Base-by-base conservation (phyloP, 2,113 vertebrate genomes). In the Chelonoidis abingdonii region DNA sequence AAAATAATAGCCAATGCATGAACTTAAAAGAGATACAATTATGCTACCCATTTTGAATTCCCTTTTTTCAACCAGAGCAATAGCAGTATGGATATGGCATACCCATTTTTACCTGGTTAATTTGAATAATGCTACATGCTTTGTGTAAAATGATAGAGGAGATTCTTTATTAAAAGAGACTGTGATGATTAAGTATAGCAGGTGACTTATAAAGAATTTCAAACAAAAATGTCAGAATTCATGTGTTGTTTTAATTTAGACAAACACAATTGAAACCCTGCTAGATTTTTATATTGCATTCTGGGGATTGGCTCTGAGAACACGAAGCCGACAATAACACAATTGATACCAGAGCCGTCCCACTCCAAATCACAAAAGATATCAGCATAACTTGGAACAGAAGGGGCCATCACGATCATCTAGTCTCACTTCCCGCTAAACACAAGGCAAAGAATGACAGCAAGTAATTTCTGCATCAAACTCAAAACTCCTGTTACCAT, bases 371-470 rank as follows among this genome's bases (percentile, higher is more conserved):
- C 76, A 80, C 90, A 80, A 27, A 89, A 44, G 41, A 38, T 13
- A 83, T 41, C 84, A 54, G 2, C 50, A 25, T 12, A 87, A 72
- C 80, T 93, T 76, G 90, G 91, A 49, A 95, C 87, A 25, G 21
- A 44, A 76, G 24, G 41, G 24, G 25, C 11, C 38, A 53, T 82
- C 5, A 16, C 0, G 81, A 50, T 24, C 78, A 96, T 22, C 80
- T 38, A 76, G 16, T 1, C 2, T 38, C 49, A 56, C 69, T 44
- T 81, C 47, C 47, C 14, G 54, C 52, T 50, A 89, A 44, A 78
- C 72, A 76, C 72, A 76, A 22, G 24, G 41, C 41, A 84, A 22
- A 83, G 4, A n/a, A 1, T 4, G 52, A 79, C 41, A 11, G 7
- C 41, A 3, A 69, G 2, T 10, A 38, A 86, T 82, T 65, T 0